phyloP scores from a whole-genome alignment of 1,140 invertebrate genomes.

The Drosophila micromelanica region DNA sequence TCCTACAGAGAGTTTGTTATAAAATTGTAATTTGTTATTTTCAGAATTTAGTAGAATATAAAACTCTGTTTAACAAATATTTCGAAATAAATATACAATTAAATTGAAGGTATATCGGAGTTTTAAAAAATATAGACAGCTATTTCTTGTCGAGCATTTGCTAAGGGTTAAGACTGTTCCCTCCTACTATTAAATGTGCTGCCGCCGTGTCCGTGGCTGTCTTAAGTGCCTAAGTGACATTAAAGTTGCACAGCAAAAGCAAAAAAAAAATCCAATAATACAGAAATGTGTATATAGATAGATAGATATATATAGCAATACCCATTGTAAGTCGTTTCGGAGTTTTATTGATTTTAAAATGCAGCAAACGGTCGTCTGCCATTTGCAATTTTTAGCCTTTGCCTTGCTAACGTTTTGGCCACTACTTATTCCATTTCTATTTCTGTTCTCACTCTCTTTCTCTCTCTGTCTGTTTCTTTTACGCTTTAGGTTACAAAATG shows the following conservation, averaged over 20 bases:
- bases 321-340: conserved; percentile 37
- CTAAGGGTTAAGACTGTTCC: background rate
- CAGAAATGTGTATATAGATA: too few species aligned
- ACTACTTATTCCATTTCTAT: conserved; percentile 2
- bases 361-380: conserved; percentile 50
- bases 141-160: background rate
- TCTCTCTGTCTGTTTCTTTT: conserved; percentile 10
- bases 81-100: too few species aligned
- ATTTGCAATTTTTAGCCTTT: conserved; percentile 47
- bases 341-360: conserved; percentile 69
- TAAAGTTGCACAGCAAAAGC: conserved; percentile 60
- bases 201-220: conserved; percentile 37
- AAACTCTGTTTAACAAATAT: too few species aligned
- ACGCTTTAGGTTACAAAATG: conserved; percentile 91
- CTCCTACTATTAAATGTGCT: conserved; percentile 12
- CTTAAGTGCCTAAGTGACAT: conserved; percentile 65
- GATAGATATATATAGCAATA: background rate
- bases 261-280: background rate
- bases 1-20: too few species aligned
- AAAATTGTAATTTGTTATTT: too few species aligned
- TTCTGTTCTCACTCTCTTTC: conserved; percentile 14
- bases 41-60: too few species aligned
- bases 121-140: background rate
- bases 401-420: background rate
- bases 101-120: background rate